Evolutionary conservation across 2,888 invertebrate genomes (phyloP), one percentile per base, ranked within the genome.

Genomic region (Pyrrhosoma nymphula): DNA sequence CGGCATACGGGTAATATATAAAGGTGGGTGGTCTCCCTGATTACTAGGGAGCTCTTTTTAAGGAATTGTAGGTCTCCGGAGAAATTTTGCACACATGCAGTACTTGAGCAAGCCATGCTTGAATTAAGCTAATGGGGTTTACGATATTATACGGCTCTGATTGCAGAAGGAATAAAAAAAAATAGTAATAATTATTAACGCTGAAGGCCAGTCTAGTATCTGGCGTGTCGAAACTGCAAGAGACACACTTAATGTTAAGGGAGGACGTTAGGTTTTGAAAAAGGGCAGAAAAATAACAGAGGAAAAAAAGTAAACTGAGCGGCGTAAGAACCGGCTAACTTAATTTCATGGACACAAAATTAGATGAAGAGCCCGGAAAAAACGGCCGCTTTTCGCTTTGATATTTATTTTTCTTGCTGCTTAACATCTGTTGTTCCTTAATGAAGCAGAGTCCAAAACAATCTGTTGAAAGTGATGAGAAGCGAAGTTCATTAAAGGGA

Each of bases 341-440:
- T 82, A 82, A 82, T 82, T 82, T 82, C 18, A 82, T 18, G 82
- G 26, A 82, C 35, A 35, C 30, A 14, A 82, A 82, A 82, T 82
- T 82, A 82, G 82, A 82, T 82, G 82, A 82, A 82, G 69, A 82
- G 10, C 82, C 35, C 35, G 14, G n/a, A 35, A 82, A 82, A 82
- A 82, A 82, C 35, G 23, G 30, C 35, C 30, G 82, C 69, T 69
- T 35, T 82, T 35, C 16, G 30, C 30, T 35, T 4, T 14, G n/a
- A 82, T 35, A 82, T 35, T 82, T 14, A 82, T 35, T 82, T 35
- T 82, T 35, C 82, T 6, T 14, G 82, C 3, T 35, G 82, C 82
- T 14, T 26, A 35, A 82, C 82, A 35, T 35, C 82, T 82, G 82
- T 82, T 14, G 82, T 30, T 18, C 14, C 14, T 35, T 82, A 14